Evolutionary conservation across 2,113 vertebrate species (phyloP).

Genomic region (Protomyctophum bolini): DNA sequence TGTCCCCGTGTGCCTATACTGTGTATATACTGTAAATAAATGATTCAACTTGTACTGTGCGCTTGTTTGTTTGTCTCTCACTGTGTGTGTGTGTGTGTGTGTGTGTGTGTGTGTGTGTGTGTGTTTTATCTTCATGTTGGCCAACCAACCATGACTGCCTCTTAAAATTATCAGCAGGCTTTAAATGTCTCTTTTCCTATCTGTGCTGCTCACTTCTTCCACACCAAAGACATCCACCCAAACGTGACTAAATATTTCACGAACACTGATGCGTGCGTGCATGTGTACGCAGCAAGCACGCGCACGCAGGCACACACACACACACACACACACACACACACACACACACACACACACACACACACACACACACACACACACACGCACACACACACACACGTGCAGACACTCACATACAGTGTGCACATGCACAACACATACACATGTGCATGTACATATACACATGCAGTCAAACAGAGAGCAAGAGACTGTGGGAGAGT

Average conservation of each 20-base stretch:
- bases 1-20: conserved; percentile 15
- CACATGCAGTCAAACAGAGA: neutral
- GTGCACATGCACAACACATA: no score
- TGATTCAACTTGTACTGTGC: conserved; percentile 43
- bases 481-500: neutral
- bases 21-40: conserved; percentile 44
- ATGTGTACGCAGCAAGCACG: no score
- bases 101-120: neutral
- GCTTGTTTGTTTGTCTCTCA: conserved; percentile 32
- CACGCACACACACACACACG: conserved; percentile 19
- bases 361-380: conserved; percentile 1
- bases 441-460: no score
- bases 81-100: neutral
- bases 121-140: conserved; percentile 33
- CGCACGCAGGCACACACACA: conserved; percentile 15
- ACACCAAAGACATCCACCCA: conserved; percentile 34
- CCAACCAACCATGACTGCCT: conserved; percentile 34
- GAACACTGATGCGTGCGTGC: no score
- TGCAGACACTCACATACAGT: conserved; percentile 30
- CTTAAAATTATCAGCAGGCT: conserved; percentile 62
- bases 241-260: conserved; percentile 50
- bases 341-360: conserved; percentile 17
- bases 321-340: neutral
- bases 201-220: conserved; percentile 40
- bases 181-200: conserved; percentile 53